Evolutionary conservation across 2,113 vertebrate species (phyloP), one percentile per base, ranked within the genome.

Genomic region (Psophia crepitans): DNA sequence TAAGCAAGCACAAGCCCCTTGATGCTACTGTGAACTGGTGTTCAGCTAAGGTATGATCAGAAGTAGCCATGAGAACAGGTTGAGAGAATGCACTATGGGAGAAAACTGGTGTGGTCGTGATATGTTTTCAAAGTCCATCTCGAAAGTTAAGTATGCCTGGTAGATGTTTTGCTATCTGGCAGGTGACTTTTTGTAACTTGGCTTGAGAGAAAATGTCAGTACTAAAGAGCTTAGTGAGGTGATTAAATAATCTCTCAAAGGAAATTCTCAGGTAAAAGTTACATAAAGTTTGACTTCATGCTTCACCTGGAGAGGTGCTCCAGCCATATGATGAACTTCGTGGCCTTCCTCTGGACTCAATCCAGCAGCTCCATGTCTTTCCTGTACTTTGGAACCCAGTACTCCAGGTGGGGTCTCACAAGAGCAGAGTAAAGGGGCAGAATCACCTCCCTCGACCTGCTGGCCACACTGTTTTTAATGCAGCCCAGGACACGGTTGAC

Each of bases 1-100:
- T n/a, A 46, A 39, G 7, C 9, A 87, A 69, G 10, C 2, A 63
- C 4, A 11, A 53, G 21, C 7, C 14, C 14, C 43, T 43, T 58
- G n/a, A 79, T 89, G 27, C 3, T 44, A 37, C 0, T 0, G 14
- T 21, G 22, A 79, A 56, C 12, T 12, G 4, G 3, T 10, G 9
- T 53, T 70, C 37, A 78, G 15, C 4, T 8, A 66, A 61, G 5
- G 27, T 58, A 28, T 24, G 32, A 63, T 8, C 37, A 7, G n/a
- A 82, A 70, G 8, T 15, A 14, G 32, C 27, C 14, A 35, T 17
- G 4, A 78, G 30, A 46, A 69, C 21, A 35, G 44, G 22, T 12
- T 26, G 70, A 64, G 23, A 71, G 15, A 44, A 41, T 22, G 14
- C n/a, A 6, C 15, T 46, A 5, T 14, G 9, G 9, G 35, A 89